These are phyloP conservation scores for Synergus itoensis DNA, from an alignment of 2,888 invertebrate species.

Conservation along the genomic window DNA sequence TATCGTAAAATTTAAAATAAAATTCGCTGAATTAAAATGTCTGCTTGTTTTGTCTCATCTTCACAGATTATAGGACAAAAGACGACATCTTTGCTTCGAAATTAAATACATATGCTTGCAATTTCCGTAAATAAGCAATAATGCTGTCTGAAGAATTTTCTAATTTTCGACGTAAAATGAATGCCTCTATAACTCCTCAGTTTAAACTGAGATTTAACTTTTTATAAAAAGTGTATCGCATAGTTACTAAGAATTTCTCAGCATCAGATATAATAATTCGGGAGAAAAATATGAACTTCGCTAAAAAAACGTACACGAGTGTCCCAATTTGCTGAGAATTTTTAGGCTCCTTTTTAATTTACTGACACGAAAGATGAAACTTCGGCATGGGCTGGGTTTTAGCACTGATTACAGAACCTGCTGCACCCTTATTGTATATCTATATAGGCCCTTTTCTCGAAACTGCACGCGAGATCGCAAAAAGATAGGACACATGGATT, in stretches of 20 bases:
- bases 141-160: no score
- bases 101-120: not conserved
- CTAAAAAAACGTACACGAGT: slow-evolving; percentile 4
- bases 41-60: not conserved
- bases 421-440: slow-evolving; percentile 9
- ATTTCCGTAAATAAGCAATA: no score
- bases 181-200: no score
- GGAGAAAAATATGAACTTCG: not conserved
- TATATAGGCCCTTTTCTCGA: slow-evolving; percentile 25
- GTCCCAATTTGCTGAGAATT: slow-evolving; percentile 24
- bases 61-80: not conserved
- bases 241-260: not conserved
- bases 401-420: slow-evolving; percentile 28
- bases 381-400: not conserved
- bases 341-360: slow-evolving; percentile 32
- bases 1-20: no score
- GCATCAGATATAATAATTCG: slow-evolving; percentile 18
- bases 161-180: no score
- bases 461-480: slow-evolving; percentile 36
- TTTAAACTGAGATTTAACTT: no score
- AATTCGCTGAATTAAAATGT: not conserved
- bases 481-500: slow-evolving; percentile 16
- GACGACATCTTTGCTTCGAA: no score
- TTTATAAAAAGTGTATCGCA: not conserved
- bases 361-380: slow-evolving; percentile 36